Base-by-base conservation (phyloP, 2,113 vertebrate species). In the Emydura subglobosa region DNA sequence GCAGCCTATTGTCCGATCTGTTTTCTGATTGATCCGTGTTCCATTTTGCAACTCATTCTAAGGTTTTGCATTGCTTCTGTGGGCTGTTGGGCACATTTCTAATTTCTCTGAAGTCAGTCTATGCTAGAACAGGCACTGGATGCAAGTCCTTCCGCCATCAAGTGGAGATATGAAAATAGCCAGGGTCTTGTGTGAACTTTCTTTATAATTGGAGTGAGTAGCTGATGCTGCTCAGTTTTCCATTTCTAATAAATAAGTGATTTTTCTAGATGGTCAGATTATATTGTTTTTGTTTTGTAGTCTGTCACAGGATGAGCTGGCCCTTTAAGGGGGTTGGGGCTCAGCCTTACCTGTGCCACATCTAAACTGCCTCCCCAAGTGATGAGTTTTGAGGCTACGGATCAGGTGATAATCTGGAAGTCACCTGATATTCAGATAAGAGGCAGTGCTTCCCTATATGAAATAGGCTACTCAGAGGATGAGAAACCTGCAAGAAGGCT, bases 141-240 rank as follows among this genome's bases (percentile, higher is more conserved):
- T 42, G 19, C 39, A 89, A 91, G 94, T 86, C 10, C 4, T 96
- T n/a, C 82, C 82, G 93, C 72, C 12, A 7, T 24, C 24, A 76
- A 39, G 24, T 76, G 21, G 72, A 76, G 24, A 76, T 21, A 44
- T 44, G 72, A 76, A 76, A 76, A 76, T 42, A 42, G 39, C 17
- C 10, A 76, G 24, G 24, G 10, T 44, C 82, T 74, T 90, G 13
- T 83, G 21, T 3, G 34, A 74, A 47, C 86, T 94, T 0, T 82
- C 81, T 83, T 86, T 49, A 24, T 89, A 72, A n/a, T 92, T 89
- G 61, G 47, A 92, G 65, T 86, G 47, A 92, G 39, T 53, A 89
- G 7, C 25, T 91, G 12, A 89, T 79, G 5, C 11, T 3, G 3
- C 82, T 19, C 72, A 0, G 51, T 86, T 95, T 94, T 83, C 59